These are phyloP conservation scores for Nephila pilipes DNA, from an alignment of 1,140 invertebrate species.

Conservation along the genomic window DNA sequence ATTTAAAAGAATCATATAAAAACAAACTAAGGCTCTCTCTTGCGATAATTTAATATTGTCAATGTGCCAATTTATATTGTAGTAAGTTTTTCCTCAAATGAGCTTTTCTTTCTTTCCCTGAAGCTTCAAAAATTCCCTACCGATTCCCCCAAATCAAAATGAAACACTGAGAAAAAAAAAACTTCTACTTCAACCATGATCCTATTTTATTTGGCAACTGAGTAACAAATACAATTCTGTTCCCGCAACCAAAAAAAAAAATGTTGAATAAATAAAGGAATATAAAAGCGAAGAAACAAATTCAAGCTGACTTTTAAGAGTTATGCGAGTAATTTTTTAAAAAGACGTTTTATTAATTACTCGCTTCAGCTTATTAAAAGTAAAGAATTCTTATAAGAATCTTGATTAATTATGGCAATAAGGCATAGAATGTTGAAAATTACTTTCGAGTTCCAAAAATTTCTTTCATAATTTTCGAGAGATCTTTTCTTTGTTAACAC, in stretches of 20 bases:
- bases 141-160: neutral
- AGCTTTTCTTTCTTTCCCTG: neutral
- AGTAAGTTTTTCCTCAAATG: neutral
- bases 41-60: neutral
- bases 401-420: conserved; percentile 62
- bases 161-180: neutral
- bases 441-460: conserved; percentile 59
- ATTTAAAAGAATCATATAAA: no score
- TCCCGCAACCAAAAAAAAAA: neutral
- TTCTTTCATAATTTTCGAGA: conserved; percentile 18
- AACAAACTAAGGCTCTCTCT: neutral
- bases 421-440: conserved; percentile 60
- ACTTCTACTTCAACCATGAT: conserved; percentile 31
- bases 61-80: neutral
- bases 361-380: conserved; percentile 55
- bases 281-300: conserved; percentile 45
- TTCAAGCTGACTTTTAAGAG: conserved; percentile 50
- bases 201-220: conserved; percentile 38
- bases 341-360: conserved; percentile 65
- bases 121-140: neutral
- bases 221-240: conserved; percentile 41
- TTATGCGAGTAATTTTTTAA: conserved; percentile 22
- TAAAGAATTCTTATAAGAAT: conserved; percentile 64
- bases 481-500: conserved; percentile 53
- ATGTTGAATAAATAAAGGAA: conserved; percentile 41